Base-by-base conservation (phyloP, 2,113 vertebrate genomes). In the Ammodramus savannarum region DNA sequence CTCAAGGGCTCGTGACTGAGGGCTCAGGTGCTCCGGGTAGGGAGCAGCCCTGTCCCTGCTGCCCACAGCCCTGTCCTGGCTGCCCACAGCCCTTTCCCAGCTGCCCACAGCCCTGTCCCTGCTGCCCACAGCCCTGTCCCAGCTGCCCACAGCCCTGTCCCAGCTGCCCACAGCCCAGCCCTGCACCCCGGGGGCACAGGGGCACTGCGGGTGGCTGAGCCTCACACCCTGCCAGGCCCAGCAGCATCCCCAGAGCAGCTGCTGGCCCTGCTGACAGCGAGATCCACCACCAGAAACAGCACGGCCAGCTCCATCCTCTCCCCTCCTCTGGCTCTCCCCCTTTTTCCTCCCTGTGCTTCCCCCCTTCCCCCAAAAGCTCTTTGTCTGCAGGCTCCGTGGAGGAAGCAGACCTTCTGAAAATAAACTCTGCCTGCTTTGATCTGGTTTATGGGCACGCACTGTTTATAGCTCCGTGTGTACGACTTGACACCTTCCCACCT, bases 401-500 rank as follows among this genome's bases (percentile, higher is more conserved):
- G 98, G 98, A 98, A 98, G 97, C 90, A 84, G 95, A 88, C 96
- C 87, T 95, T 85, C 68, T 96, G 97, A 89, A 97, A 97, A 97
- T 97, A 95, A 97, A 97, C 97, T 97, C 88, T 16, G 38, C 34
- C 11, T 82, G 80, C 97, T 98, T 98, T 98, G 98, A 98, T 98
- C 97, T 96, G 91, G 49, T 98, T 98, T 98, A 98, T 31, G 97
- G 98, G 98, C 89, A 91, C 16, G 13, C 94, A 96, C 95, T 98
- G 98, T 98, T 98, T 98, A 97, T 96, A 97, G 97, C 96, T 96
- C 87, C 48, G 77, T 73, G 71, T 84, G 93, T 96, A 97, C 95
- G 96, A 97, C 95, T 98, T 96, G 86, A 95, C 97, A 97, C 97
- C 97, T 98, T 97, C 97, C 98, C 96, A 97, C 98, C 97, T 96